phyloP scores from a whole-genome alignment of 2,797 vertebrate species.

The Xenentodon cancila region DNA sequence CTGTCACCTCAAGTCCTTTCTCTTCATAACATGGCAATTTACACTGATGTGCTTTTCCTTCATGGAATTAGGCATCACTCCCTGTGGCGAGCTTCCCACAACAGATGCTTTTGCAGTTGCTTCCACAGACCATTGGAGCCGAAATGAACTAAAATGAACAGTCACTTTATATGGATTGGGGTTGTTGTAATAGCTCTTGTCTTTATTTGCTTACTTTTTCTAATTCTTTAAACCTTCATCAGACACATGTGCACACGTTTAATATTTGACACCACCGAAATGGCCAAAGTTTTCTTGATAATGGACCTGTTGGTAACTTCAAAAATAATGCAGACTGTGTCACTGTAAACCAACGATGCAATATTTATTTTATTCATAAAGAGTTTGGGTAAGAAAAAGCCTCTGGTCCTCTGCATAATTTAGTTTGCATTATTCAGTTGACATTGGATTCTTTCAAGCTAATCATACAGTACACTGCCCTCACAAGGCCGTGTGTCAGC shows the following conservation, averaged over 20 bases:
- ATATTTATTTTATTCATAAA: constrained; percentile 28
- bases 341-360: constrained; percentile 14
- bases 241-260: constrained; percentile 2
- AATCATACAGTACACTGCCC: constrained; percentile 6
- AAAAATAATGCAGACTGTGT: constrained; percentile 20
- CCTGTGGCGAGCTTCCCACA: constrained; percentile 68
- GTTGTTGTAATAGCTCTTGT: constrained; percentile 48
- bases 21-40: constrained; percentile 69
- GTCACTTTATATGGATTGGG: constrained; percentile 72
- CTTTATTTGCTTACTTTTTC: constrained; percentile 59
- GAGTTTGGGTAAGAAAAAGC: constrained; percentile 37
- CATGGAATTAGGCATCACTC: constrained; percentile 71
- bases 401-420: constrained; percentile 51
- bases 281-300: constrained; percentile 4
- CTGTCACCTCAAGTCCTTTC: constrained; percentile 67
- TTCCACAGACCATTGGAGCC: constrained; percentile 73
- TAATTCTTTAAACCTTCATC: constrained; percentile 29
- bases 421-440: constrained; percentile 38
- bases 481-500: constrained; percentile 19
- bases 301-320: constrained; percentile 29
- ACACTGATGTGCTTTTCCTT: constrained; percentile 71
- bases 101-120: constrained; percentile 70
- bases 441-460: constrained; percentile 17
- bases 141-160: constrained; percentile 75
- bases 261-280: constrained; percentile 23